These are phyloP conservation scores for Epinephelus coioides DNA, from an alignment of 2,797 vertebrate genomes.

Conservation along the genomic window DNA sequence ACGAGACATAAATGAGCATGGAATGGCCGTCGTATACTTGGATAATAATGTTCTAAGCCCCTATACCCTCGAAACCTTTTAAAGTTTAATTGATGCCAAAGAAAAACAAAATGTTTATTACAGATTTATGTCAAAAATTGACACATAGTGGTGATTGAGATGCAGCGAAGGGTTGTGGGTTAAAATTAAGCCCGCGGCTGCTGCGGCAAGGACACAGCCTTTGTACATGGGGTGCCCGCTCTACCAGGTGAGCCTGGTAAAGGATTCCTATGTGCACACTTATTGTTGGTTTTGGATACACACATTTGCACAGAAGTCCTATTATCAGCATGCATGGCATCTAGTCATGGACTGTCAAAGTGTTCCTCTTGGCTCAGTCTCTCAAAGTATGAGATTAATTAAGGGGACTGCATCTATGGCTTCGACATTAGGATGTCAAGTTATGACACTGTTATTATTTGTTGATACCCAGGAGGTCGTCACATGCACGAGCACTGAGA, in stretches of 20 bases:
- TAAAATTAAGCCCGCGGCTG: too few relatives aligned
- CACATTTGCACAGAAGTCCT: neutral
- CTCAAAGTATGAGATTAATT: constrained; percentile 39
- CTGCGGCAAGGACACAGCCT: too few relatives aligned
- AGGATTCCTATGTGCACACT: neutral
- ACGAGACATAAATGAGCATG: too few relatives aligned
- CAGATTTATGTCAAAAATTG: too few relatives aligned
- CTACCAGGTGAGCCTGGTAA: neutral
- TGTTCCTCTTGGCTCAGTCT: neutral
- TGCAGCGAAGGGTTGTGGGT: too few relatives aligned
- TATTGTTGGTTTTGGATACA: constrained; percentile 2
- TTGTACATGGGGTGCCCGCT: too few relatives aligned
- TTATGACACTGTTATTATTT: constrained; percentile 49
- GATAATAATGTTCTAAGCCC: too few relatives aligned
- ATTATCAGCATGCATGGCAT: neutral
- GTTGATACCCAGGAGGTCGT: constrained; percentile 36
- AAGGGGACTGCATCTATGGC: constrained; percentile 12
- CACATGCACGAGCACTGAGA: constrained; percentile 2
- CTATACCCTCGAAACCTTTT: too few relatives aligned
- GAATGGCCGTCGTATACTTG: too few relatives aligned
- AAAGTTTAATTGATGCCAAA: too few relatives aligned
- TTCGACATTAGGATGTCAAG: constrained; percentile 34
- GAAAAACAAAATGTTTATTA: too few relatives aligned
- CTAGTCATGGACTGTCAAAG: neutral
- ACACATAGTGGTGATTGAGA: too few relatives aligned